These are phyloP conservation scores for Tenthredo scrophulariae DNA, from an alignment of 2,888 invertebrate genomes.

Conservation along the genomic window DNA sequence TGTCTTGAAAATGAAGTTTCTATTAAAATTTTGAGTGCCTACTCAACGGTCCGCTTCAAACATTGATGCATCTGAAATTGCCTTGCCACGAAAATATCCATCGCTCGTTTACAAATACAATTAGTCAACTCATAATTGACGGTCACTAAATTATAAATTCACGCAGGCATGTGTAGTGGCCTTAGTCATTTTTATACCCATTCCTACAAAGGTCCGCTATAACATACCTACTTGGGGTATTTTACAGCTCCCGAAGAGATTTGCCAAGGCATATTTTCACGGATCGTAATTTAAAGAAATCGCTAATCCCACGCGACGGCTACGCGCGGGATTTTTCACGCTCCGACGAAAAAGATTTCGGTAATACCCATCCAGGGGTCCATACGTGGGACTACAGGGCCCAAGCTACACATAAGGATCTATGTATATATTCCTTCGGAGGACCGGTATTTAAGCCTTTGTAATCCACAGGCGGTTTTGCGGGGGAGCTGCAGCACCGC, in stretches of 20 bases:
- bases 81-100: neutral
- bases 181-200: neutral
- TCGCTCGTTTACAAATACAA: neutral
- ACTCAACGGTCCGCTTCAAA: neutral
- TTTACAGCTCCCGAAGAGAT: conserved; percentile 56
- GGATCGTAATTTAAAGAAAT: conserved; percentile 68
- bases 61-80: neutral
- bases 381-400: conserved; percentile 14
- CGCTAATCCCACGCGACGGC: conserved; percentile 66
- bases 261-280: conserved; percentile 63
- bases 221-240: neutral
- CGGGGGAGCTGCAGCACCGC: conserved; percentile 71
- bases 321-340: conserved; percentile 59
- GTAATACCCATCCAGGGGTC: conserved; percentile 52
- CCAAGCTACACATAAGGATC: neutral
- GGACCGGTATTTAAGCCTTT: conserved; percentile 75
- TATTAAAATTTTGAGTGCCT: neutral
- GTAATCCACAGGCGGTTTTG: conserved; percentile 74
- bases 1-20: neutral
- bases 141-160: neutral
- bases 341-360: conserved; percentile 59
- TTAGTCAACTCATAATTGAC: neutral
- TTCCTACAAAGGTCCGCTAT: neutral
- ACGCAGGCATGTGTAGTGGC: neutral
- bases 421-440: conserved; percentile 67